phyloP scores from a whole-genome alignment of 2,888 invertebrate genomes.

The Noctua janthina region DNA sequence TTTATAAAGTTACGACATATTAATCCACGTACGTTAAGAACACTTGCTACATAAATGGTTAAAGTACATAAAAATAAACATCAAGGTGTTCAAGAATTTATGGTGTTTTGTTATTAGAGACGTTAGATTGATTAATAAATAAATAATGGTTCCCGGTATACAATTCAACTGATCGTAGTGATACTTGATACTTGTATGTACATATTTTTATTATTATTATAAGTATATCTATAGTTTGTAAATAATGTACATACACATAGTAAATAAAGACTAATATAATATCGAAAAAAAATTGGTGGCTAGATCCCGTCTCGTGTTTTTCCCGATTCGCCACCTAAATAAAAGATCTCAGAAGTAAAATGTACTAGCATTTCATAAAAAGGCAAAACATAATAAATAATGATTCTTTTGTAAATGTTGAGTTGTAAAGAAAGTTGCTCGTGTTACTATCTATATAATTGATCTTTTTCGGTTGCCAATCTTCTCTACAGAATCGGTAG shows the following conservation, averaged over 20 bases:
- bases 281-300: background rate
- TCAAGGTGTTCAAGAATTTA: background rate
- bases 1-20: constrained; percentile 57
- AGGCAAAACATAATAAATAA: background rate
- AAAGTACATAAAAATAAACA: constrained; percentile 11
- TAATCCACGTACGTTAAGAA: constrained; percentile 42
- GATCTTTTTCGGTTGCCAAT: constrained; percentile 59
- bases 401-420: constrained; percentile 37
- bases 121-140: background rate
- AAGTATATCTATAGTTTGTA: background rate
- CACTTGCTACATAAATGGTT: constrained; percentile 9
- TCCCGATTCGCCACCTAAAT: background rate
- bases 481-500: constrained; percentile 32
- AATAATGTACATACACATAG: background rate
- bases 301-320: background rate
- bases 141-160: background rate
- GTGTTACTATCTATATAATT: constrained; percentile 53
- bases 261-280: background rate
- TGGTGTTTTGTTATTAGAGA: background rate
- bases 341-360: background rate
- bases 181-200: background rate
- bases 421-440: constrained; percentile 58
- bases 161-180: background rate
- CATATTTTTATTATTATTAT: background rate
- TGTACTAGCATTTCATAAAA: background rate